Evolutionary conservation across 2,113 vertebrate species (phyloP).

Genomic region (Eurystomus gularis): DNA sequence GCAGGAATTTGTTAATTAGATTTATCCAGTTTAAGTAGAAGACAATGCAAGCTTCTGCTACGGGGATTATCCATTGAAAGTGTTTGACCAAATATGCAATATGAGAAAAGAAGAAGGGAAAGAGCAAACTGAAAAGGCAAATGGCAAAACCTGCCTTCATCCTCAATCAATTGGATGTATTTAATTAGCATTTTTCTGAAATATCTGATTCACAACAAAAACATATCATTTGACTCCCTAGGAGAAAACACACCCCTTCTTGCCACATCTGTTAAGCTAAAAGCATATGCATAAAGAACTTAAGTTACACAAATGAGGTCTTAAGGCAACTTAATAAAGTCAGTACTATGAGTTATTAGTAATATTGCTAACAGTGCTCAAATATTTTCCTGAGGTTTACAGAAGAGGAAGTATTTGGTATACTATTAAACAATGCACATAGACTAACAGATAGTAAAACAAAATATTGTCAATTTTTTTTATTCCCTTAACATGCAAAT

Average conservation of each 20-base stretch:
- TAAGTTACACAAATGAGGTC: not conserved
- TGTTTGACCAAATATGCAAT: not conserved
- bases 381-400: not conserved
- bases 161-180: not conserved
- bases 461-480: not conserved
- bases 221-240: not conserved
- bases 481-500: not conserved
- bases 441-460: not conserved
- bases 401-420: not conserved
- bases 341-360: not conserved
- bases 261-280: not conserved
- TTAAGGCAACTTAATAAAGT: not conserved
- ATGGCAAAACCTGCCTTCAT: not conserved
- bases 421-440: not conserved
- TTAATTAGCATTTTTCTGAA: not conserved
- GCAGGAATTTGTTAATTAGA: not conserved
- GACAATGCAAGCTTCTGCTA: not conserved
- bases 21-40: not conserved
- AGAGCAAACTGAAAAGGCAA: not conserved
- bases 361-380: not conserved
- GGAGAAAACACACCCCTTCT: not conserved
- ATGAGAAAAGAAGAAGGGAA: not conserved
- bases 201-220: too few relatives aligned
- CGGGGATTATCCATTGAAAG: not conserved
- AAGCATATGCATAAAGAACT: not conserved